Conservation (phyloP, 2,888 invertebrate genomes). For the Mythimna impura region DNA sequence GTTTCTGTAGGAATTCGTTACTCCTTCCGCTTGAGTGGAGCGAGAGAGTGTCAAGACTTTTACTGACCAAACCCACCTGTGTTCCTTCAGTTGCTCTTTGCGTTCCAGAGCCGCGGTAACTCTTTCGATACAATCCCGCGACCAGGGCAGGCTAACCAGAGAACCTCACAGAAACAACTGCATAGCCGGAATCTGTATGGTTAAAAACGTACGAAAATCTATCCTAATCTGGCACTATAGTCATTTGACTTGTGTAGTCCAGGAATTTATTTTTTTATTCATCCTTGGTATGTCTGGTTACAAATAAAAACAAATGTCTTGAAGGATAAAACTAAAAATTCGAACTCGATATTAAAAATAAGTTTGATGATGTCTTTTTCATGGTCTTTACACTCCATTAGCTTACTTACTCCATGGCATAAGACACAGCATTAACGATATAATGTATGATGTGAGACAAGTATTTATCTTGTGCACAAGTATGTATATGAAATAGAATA, state of each 20-base stretch:
- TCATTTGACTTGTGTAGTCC: too few species aligned
- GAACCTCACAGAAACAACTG: too few species aligned
- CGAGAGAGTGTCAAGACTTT: background rate
- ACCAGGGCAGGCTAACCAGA: background rate
- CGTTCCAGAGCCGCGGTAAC: background rate
- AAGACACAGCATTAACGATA: slow-evolving; percentile 2
- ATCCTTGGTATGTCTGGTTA: too few species aligned
- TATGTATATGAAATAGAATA: slow-evolving; percentile 12
- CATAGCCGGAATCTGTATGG: too few species aligned
- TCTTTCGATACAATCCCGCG: background rate
- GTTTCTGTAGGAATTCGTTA: too few species aligned
- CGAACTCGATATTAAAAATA: too few species aligned
- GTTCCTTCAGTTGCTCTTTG: background rate
- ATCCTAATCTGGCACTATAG: too few species aligned
- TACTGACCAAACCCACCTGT: background rate
- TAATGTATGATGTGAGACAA: background rate
- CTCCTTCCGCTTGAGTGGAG: background rate
- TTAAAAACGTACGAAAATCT: too few species aligned
- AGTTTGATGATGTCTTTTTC: background rate
- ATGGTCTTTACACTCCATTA: slow-evolving; percentile 18
- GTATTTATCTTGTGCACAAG: background rate
- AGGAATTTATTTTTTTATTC: too few species aligned
- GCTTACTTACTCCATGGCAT: slow-evolving; percentile 22
- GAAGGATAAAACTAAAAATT: too few species aligned
- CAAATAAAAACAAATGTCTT: too few species aligned